Evolutionary conservation across 2,888 invertebrate species (phyloP).

Genomic region (Orthosia incerta): DNA sequence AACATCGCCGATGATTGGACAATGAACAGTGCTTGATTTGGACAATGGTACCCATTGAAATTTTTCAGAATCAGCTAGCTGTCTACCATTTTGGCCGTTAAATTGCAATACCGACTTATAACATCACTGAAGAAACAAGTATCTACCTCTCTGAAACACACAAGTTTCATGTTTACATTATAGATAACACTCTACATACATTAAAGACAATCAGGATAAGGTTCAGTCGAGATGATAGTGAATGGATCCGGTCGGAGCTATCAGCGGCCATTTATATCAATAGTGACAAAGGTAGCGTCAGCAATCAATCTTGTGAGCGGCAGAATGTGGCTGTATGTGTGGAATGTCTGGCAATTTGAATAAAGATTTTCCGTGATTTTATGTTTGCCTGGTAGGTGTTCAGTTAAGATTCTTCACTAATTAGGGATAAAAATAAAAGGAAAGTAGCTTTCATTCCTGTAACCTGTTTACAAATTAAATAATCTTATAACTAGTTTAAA

Average conservation of each 20-base stretch:
- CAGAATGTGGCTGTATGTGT: constrained; percentile 15
- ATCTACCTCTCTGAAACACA: background rate
- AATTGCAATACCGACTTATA: too few species aligned
- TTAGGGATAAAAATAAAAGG: background rate
- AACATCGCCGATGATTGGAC: too few species aligned
- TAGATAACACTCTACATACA: background rate
- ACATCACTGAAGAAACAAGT: too few species aligned
- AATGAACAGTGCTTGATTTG: too few species aligned
- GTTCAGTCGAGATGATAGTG: constrained; percentile 29
- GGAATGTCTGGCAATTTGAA: constrained; percentile 18
- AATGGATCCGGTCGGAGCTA: constrained; percentile 33
- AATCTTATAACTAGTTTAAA: background rate
- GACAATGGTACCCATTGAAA: too few species aligned
- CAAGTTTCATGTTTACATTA: background rate
- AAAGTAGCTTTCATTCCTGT: too few species aligned
- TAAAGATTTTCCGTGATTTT: background rate
- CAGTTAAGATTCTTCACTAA: background rate
- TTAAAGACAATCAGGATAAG: constrained; percentile 13
- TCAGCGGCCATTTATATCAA: constrained; percentile 56
- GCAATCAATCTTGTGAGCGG: constrained; percentile 47
- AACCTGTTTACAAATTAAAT: too few species aligned
- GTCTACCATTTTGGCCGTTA: too few species aligned
- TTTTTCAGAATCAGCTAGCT: too few species aligned
- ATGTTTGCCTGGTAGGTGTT: constrained; percentile 4
- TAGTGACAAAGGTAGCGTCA: constrained; percentile 48